A percentile compares a stretch with the other conserved stretches of the same genome.
Evolutionary conservation across 1,140 invertebrate genomes (phyloP).

Genomic region (Chlorops oryzae): DNA sequence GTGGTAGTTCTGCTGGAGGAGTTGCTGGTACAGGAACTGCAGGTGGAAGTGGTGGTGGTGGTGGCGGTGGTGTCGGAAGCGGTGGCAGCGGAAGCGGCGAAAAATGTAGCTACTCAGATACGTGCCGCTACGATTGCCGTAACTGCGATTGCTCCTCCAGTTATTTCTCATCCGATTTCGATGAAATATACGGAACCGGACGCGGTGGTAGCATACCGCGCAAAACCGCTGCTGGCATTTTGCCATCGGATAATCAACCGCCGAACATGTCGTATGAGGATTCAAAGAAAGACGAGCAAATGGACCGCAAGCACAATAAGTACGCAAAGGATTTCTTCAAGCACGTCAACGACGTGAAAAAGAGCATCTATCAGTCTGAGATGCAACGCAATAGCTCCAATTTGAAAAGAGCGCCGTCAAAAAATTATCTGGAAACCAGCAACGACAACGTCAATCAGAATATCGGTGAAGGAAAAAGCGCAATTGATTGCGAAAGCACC

Average conservation of each 20-base stretch:
- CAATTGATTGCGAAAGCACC: conserved; percentile 1
- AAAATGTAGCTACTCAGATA: conserved; percentile 44
- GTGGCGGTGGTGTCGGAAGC: neutral
- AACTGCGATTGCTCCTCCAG: conserved; percentile 47
- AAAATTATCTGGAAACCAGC: neutral
- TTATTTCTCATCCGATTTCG: conserved; percentile 47
- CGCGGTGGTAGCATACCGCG: conserved; percentile 35
- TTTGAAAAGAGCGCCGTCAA: conserved; percentile 14
- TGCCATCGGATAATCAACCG: conserved; percentile 26
- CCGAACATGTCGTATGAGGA: neutral
- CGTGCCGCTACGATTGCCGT: conserved; percentile 42
- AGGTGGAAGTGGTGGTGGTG: neutral
- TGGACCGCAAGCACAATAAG: conserved; percentile 41
- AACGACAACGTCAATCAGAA: conserved; percentile 13
- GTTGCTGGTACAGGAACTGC: neutral
- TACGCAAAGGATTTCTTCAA: conserved; percentile 47
- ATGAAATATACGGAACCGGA: conserved; percentile 38
- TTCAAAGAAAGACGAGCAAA: conserved; percentile 8
- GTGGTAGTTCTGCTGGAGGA: too few species aligned
- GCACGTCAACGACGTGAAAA: conserved; percentile 45
- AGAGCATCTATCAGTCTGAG: conserved; percentile 44
- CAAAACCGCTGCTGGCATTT: conserved; percentile 36
- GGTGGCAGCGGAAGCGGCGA: conserved; percentile 14
- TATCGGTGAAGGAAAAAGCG: neutral
- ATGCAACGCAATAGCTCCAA: conserved; percentile 34